phyloP scores from a whole-genome alignment of 1,140 invertebrate genomes.

The Aphelinus atriplicis region DNA sequence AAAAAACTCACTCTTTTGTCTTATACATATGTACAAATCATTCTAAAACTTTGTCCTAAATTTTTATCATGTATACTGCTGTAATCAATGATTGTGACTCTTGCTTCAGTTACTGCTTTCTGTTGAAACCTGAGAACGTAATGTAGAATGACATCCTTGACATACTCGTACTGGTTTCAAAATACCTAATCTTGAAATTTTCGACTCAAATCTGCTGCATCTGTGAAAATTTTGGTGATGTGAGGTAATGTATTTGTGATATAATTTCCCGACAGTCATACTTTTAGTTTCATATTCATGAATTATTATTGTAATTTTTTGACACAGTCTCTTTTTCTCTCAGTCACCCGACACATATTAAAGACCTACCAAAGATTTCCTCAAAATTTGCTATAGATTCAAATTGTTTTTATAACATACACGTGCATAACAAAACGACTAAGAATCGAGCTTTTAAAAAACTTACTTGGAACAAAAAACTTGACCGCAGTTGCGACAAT shows the following conservation, averaged over 20 bases:
- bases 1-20: slow-evolving; percentile 35
- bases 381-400: too few species aligned
- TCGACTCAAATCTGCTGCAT: slow-evolving; percentile 94
- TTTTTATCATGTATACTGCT: slow-evolving; percentile 34
- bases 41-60: slow-evolving; percentile 39
- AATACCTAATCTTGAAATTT: slow-evolving; percentile 90
- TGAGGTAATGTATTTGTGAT: too few species aligned
- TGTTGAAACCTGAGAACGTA: slow-evolving; percentile 59
- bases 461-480: slow-evolving; percentile 92
- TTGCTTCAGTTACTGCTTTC: slow-evolving; percentile 59
- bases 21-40: slow-evolving; percentile 51
- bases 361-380: too few species aligned
- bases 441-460: not conserved
- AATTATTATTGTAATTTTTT: too few species aligned
- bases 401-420: too few species aligned
- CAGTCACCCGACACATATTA: too few species aligned
- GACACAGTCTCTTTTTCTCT: too few species aligned
- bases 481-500: slow-evolving; percentile 96
- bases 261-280: too few species aligned
- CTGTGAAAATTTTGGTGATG: slow-evolving; percentile 54
- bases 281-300: too few species aligned
- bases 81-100: not conserved
- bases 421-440: too few species aligned
- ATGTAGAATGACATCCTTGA: slow-evolving; percentile 79
- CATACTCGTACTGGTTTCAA: slow-evolving; percentile 92